Base-by-base conservation (phyloP, 1,140 invertebrate genomes). In the Battus philenor region DNA sequence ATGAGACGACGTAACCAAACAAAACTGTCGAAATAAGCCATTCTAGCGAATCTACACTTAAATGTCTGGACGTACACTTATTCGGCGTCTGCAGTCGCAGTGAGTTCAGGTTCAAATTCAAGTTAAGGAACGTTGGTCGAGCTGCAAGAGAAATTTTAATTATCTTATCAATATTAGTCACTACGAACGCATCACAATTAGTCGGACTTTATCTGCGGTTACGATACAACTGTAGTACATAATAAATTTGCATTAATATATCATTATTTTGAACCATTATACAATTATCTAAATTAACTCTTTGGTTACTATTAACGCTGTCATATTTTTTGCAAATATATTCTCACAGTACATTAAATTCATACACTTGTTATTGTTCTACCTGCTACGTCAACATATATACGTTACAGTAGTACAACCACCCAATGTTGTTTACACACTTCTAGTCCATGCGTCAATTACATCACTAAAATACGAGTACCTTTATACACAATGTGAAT, bases 121-220 rank as follows among this genome's bases (percentile, higher is more conserved):
- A 91, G 92, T 97, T 97, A 89, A 98, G 92, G 91, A 97, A 98
- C 84, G 94, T 97, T 84, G 95, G 96, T 77, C 96, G 94, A 87
- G 95, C 96, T 97, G 95, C 89, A 96, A 95, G 88, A 89, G 85
- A 84, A 83, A 75, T 32, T 41, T 68, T 68, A 63, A 60, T 39
- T 24, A 39, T 24, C 36, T 39, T 27, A 39, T 39, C 22, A 39
- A 39, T 39, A 5, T 26, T 26, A 39, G 22, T 10, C 22, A 27
- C 12, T 16, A 39, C 13, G n/a, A 38, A 11, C 10, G 24, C 0
- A 38, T 12, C 5, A 0, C n/a, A 1, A 36, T 10, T 4, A n/a
- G n/a, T 2, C n/a, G 3, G 4, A 31, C 9, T 29, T 4, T n/a
- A n/a, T n/a, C n/a, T n/a, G n/a, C n/a, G n/a, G n/a, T n/a, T n/a